phyloP scores from a whole-genome alignment of 2,797 vertebrate genomes.

The Oreochromis mossambicus region DNA sequence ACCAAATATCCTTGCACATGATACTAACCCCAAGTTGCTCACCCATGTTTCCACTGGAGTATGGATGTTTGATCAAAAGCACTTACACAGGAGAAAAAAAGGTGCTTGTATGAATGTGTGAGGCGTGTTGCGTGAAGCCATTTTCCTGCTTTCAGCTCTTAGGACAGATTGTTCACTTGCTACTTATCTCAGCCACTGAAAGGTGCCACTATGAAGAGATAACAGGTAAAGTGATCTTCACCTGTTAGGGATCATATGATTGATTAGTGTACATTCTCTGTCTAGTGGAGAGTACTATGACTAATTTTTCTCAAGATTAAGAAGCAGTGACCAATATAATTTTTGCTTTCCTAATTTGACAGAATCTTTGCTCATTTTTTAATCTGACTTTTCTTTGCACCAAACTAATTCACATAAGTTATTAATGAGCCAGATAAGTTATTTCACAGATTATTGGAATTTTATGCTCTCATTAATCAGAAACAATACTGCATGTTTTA shows the following conservation, averaged over 20 bases:
- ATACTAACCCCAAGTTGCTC: no score
- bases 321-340: background rate
- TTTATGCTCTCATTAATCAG: constrained; percentile 56
- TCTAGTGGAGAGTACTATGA: background rate
- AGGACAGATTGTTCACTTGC: background rate
- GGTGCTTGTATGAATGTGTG: no score
- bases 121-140: no score
- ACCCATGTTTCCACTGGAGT: no score
- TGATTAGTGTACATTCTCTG: background rate
- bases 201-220: background rate
- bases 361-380: constrained; percentile 14
- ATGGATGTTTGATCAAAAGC: no score
- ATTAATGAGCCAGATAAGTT: constrained; percentile 53
- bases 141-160: no score
- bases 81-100: no score
- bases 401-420: constrained; percentile 39
- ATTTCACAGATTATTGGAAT: constrained; percentile 56
- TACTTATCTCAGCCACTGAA: background rate
- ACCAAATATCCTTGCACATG: no score
- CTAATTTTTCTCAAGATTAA: background rate
- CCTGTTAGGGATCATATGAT: background rate
- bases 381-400: constrained; percentile 26
- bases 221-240: background rate
- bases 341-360: background rate
- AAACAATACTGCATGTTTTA: constrained; percentile 34